These are phyloP conservation scores for Rhynchotus rufescens DNA, from an alignment of 2,797 vertebrate genomes.

Conservation along the genomic window DNA sequence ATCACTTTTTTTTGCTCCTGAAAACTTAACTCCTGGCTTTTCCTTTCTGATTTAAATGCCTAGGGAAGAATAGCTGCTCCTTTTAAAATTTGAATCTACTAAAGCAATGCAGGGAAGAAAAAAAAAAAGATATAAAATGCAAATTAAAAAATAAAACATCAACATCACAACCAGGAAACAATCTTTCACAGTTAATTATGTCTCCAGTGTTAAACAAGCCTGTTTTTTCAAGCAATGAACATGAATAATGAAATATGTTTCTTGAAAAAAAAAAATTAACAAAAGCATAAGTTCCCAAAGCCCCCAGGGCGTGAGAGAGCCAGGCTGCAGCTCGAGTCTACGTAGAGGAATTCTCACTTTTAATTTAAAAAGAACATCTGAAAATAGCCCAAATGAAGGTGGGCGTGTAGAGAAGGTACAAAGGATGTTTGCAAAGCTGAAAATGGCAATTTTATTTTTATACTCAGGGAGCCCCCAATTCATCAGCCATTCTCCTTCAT, in stretches of 20 bases:
- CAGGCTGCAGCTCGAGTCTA: background rate
- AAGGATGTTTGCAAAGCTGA: background rate
- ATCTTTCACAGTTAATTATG: constrained; percentile 1
- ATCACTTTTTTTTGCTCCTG: background rate
- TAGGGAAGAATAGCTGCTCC: constrained; percentile 19
- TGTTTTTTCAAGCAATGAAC: background rate
- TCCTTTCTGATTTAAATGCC: background rate
- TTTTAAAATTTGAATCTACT: background rate
- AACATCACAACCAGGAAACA: background rate
- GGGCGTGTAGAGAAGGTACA: background rate
- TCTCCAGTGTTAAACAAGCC: constrained; percentile 9
- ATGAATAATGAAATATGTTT: constrained; percentile 59
- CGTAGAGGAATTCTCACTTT: background rate
- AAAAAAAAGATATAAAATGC: background rate
- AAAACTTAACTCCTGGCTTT: constrained; percentile 39
- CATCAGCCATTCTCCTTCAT: constrained; percentile 5
- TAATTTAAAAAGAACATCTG: background rate
- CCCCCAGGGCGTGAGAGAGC: background rate
- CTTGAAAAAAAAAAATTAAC: background rate
- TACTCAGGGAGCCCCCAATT: background rate
- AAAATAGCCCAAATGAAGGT: background rate
- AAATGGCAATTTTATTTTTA: background rate
- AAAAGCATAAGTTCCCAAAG: background rate
- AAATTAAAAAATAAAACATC: background rate
- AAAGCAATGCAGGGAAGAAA: background rate